phyloP scores from a whole-genome alignment of 1,140 invertebrate genomes.

The Pseudomyrmex flavicornis region DNA sequence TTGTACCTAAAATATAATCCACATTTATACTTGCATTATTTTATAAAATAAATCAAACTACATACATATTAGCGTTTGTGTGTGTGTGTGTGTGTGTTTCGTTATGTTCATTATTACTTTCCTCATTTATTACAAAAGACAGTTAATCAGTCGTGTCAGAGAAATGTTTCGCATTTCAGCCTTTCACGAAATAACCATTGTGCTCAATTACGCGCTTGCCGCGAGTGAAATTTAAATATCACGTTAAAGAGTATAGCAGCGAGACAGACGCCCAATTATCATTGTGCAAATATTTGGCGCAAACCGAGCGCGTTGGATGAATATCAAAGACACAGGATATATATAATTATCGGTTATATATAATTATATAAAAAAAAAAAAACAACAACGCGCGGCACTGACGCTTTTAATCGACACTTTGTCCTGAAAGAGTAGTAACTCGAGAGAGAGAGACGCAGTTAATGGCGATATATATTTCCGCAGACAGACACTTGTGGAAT shows the following conservation, averaged over 20 bases:
- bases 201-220: conserved; percentile 23
- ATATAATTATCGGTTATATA: conserved; percentile 30
- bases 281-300: conserved; percentile 40
- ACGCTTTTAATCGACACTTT: conserved; percentile 37
- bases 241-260: neutral
- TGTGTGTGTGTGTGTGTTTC: neutral
- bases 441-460: neutral
- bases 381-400: neutral
- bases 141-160: neutral
- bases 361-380: too few relatives aligned
- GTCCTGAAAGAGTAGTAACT: conserved; percentile 1
- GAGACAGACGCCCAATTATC: conserved; percentile 40
- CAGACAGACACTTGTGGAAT: neutral
- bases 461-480: conserved; percentile 1
- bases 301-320: neutral
- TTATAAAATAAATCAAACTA: neutral
- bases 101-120: neutral
- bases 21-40: neutral
- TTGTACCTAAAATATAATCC: neutral
- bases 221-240: conserved; percentile 26
- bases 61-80: neutral
- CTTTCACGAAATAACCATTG: conserved; percentile 2
- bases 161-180: neutral
- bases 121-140: neutral
- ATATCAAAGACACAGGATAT: conserved; percentile 26